These are phyloP conservation scores for Volucella zonaria DNA, from an alignment of 2,888 invertebrate species.

Conservation along the genomic window DNA sequence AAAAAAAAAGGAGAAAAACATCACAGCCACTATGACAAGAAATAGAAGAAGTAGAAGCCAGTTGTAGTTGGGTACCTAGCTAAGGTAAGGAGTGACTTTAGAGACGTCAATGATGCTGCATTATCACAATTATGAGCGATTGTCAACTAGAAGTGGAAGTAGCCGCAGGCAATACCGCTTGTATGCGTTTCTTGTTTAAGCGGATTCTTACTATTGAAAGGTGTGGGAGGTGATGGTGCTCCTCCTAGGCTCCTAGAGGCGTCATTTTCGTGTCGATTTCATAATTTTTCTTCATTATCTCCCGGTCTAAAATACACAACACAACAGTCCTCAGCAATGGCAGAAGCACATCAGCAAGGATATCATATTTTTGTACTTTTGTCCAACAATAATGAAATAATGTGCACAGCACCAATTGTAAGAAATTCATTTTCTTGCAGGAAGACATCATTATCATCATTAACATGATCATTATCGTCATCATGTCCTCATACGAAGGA, in stretches of 20 bases:
- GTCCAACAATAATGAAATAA: constrained; percentile 46
- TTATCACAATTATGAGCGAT: constrained; percentile 70
- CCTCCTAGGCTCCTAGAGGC: constrained; percentile 50
- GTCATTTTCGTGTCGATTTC: constrained; percentile 72
- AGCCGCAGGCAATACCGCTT: constrained; percentile 47
- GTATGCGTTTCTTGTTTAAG: constrained; percentile 13
- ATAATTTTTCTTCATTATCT: constrained; percentile 70
- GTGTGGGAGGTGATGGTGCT: constrained; percentile 8
- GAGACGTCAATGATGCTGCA: constrained; percentile 69
- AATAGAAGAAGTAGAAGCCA: constrained; percentile 1
- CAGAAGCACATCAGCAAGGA: no score
- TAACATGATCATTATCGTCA: constrained; percentile 11
- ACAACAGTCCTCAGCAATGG: constrained; percentile 51
- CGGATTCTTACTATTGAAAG: constrained; percentile 55
- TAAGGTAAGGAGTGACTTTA: constrained; percentile 47
- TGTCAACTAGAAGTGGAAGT: constrained; percentile 71
- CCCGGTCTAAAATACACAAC: constrained; percentile 12
- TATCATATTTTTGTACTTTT: constrained; percentile 27
- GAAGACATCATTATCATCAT: constrained; percentile 59
- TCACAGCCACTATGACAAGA: not conserved
- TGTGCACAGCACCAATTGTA: constrained; percentile 61
- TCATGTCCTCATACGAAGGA: constrained; percentile 52
- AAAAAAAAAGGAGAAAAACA: no score
- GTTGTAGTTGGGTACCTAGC: constrained; percentile 33
- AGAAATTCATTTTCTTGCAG: constrained; percentile 70